phyloP scores from a whole-genome alignment of 2,113 vertebrate species.

The Otis tarda region DNA sequence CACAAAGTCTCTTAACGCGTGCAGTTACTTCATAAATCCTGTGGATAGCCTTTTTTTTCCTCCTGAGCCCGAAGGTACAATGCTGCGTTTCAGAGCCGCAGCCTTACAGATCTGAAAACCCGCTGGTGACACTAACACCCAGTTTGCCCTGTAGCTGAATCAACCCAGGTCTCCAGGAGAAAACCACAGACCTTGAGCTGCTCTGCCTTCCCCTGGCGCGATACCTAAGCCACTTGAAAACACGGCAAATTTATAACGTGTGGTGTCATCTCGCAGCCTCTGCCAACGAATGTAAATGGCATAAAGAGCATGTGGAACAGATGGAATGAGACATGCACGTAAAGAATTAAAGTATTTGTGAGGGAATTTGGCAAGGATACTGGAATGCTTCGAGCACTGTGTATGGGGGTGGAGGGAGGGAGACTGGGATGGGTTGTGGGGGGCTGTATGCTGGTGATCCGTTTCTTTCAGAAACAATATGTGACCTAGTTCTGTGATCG shows the following conservation, averaged over 20 bases:
- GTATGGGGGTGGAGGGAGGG: conserved; percentile 32
- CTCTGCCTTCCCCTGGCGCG: fast-evolving
- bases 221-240: conserved; percentile 1
- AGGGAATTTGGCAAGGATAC: conserved; percentile 66
- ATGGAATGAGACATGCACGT: conserved; percentile 69
- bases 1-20: neutral
- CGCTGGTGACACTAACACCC: neutral
- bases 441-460: conserved; percentile 31
- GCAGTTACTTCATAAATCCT: neutral
- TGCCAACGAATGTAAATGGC: conserved; percentile 66
- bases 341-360: conserved; percentile 71
- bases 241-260: neutral
- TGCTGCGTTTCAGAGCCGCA: neutral
- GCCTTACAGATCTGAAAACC: neutral
- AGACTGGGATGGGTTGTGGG: conserved; percentile 36
- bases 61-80: neutral
- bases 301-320: conserved; percentile 70
- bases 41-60: neutral
- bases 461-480: conserved; percentile 48
- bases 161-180: neutral
- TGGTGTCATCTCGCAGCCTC: conserved; percentile 64
- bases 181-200: neutral
- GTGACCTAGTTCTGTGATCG: conserved; percentile 57
- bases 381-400: conserved; percentile 57
- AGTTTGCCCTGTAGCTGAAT: neutral